Base-by-base conservation (phyloP, 2,113 vertebrate genomes). In the Xiphias gladius region DNA sequence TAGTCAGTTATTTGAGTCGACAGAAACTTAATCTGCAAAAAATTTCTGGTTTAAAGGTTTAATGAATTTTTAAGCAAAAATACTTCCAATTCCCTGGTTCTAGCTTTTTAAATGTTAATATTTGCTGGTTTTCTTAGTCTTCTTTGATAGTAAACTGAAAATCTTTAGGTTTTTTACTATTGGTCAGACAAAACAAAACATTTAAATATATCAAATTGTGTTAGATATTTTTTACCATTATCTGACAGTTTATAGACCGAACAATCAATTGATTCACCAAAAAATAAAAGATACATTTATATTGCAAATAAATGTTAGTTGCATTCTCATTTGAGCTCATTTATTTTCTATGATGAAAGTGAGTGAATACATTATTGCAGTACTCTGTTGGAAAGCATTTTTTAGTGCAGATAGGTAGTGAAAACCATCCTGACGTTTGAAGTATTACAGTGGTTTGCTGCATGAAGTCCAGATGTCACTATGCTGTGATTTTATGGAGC, bases 391-490 rank as follows among this genome's bases (percentile, higher is more conserved):
- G 24, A 78, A 37, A 67, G 66, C 48, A 48, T n/a, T 16, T 68
- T 81, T 75, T 50, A 79, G 63, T 73, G 76, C 55, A 73, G 54
- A 77, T 74, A 80, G 75, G 76, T 72, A 65, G 77, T 76, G 66
- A 82, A 85, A 91, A 62, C 55, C 64, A 73, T 59, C 57, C 67
- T 37, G 62, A 73, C 9, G 3, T 76, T 85, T 83, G 63, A 73
- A 80, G 54, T 73, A 57, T 79, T 70, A 39, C 79, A 81, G 70
- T 32, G 62, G 64, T 83, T 84, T 78, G 52, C 63, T 84, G 77
- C 83, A 91, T 87, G 75, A 82, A 76, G 77, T 89, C 86, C 89
- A 93, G 84, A 92, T 91, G 90, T 90, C 83, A 61, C 82, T 87
- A 72, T 73, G 78, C 83, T 74, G 70, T 57, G 73, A 86, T 84